Conservation (phyloP, 2,797 vertebrate genomes). For the Heteromormyrus szaboi region DNA sequence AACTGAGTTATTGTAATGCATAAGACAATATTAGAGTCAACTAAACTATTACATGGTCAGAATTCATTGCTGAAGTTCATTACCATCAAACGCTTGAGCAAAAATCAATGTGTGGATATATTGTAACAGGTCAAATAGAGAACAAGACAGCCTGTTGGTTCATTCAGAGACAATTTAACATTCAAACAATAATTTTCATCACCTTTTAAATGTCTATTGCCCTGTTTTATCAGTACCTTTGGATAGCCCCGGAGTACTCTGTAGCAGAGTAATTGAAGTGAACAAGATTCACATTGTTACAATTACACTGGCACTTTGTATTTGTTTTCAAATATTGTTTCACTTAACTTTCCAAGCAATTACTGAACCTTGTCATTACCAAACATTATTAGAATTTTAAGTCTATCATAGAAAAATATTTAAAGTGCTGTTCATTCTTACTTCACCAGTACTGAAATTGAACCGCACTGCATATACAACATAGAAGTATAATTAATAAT, state of each 20-base stretch:
- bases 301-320: background rate
- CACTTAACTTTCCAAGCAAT: background rate
- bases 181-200: background rate
- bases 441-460: background rate
- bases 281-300: background rate
- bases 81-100: background rate
- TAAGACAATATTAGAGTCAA: background rate
- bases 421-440: background rate
- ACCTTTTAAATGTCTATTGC: background rate
- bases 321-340: background rate
- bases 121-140: slow-evolving; percentile 1
- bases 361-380: background rate
- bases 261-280: background rate
- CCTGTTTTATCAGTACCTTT: background rate
- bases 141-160: background rate
- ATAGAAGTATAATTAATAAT: background rate
- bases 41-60: background rate
- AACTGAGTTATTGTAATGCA: background rate
- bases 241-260: background rate
- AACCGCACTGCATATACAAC: background rate
- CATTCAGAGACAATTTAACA: background rate
- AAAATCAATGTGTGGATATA: background rate
- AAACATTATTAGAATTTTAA: background rate
- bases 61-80: slow-evolving; percentile 1
- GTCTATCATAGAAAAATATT: background rate